phyloP scores from a whole-genome alignment of 2,888 invertebrate genomes.

The Synanthedon andrenaeformis region DNA sequence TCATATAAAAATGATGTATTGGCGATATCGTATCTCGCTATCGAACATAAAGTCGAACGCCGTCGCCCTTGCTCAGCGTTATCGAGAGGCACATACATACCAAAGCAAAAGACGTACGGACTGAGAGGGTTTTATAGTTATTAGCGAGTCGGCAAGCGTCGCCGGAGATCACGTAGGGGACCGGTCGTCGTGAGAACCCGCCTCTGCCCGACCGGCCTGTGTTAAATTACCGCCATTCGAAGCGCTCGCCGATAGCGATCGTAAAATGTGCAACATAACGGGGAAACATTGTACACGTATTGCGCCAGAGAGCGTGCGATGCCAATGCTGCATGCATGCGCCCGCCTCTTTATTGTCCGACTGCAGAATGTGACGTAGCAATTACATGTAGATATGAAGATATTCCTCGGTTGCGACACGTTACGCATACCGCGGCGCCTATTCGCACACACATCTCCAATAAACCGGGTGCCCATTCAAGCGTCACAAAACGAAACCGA shows the following conservation, averaged over 20 bases:
- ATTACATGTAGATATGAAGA: conserved; percentile 10
- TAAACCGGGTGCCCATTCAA: conserved; percentile 42
- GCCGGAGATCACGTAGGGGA: conserved; percentile 57
- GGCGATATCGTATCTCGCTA: conserved; percentile 1
- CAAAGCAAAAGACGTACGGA: conserved; percentile 12
- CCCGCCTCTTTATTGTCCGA: neutral
- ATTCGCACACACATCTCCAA: conserved; percentile 30
- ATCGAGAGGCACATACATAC: conserved; percentile 31
- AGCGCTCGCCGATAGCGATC: conserved; percentile 21
- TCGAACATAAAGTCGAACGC: neutral
- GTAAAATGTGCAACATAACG: conserved; percentile 57
- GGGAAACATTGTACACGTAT: conserved; percentile 29
- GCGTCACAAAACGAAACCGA: conserved; percentile 51
- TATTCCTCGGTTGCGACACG: conserved; percentile 7
- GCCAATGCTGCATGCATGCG: conserved; percentile 1
- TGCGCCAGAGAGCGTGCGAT: neutral
- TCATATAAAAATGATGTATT: conserved; percentile 3
- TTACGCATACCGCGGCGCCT: conserved; percentile 17
- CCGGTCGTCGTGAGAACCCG: conserved; percentile 37
- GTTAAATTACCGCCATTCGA: conserved; percentile 25
- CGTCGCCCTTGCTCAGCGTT: conserved; percentile 10
- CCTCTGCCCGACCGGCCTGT: conserved; percentile 16
- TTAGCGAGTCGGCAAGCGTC: conserved; percentile 45
- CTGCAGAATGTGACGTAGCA: conserved; percentile 3
- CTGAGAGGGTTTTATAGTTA: conserved; percentile 15